Evolutionary conservation across 2,797 vertebrate species (phyloP), one percentile per base, ranked within the genome.

Genomic region (Manis crassicaudata): DNA sequence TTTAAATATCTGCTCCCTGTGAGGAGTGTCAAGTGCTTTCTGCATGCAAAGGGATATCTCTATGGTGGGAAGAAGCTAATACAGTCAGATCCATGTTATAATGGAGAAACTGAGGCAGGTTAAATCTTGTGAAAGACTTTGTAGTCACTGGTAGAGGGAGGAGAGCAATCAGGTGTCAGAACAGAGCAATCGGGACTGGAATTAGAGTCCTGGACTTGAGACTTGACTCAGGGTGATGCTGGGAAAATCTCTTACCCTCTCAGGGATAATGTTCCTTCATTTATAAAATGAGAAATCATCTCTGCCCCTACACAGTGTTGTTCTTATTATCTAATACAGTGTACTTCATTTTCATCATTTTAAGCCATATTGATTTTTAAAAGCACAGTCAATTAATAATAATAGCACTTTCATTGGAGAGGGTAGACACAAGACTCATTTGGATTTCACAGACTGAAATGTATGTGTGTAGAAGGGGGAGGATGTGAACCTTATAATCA

Each of bases 311-410:
- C 14, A 68, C 3, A 35, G 14, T 62, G 10, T 25, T 75, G 7
- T 88, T 82, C 72, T 92, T 63, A 94, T 35, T 56, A 76, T 62
- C 63, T 54, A 72, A 65, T n/a, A 84, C 0, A 20, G 32, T 52
- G 3, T n/a, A 43, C 1, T 80, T 84, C 5, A 80, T 70, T 87
- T 94, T 21, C 32, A 92, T 67, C 23, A 72, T 75, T 88, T 7
- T 84, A 84, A 67, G 12, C 16, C 92, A 50, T 75, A 93, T 0
- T 77, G 46, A 77, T 63, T 94, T 92, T 68, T 32, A 87, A 94
- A 93, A 73, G n/a, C 52, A 43, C 3, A 37, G 81, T 37, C 10
- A 35, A 35, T 56, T 62, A 67, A 91, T 86, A 93, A 80, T 14
- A 73, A 20, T 4, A 21, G 43, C 21, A 63, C 40, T 43, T 46